phyloP scores from a whole-genome alignment of 2,113 vertebrate species.

The Vimba vimba region DNA sequence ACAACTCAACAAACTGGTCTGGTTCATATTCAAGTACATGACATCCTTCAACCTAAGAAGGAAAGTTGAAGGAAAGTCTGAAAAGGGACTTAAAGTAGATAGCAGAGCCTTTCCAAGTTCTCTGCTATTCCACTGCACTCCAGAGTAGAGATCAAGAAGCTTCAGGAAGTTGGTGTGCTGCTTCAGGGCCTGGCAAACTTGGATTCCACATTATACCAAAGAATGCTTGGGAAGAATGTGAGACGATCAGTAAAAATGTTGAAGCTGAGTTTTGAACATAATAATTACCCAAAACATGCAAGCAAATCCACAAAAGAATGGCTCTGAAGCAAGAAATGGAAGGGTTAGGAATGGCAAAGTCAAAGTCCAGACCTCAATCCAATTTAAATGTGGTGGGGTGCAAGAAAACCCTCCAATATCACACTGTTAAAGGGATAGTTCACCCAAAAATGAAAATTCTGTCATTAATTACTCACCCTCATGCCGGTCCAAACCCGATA shows the following conservation, averaged over 20 bases:
- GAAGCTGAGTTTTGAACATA: not conserved
- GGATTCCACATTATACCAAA: not conserved
- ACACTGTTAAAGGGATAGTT: not conserved
- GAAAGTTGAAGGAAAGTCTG: not conserved
- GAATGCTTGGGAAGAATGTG: not conserved
- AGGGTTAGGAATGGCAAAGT: not conserved
- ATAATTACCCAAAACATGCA: not conserved
- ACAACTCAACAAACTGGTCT: not conserved
- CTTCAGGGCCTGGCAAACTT: not conserved
- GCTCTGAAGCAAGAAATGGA: not conserved
- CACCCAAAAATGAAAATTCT: too few species aligned
- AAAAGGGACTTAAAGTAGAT: not conserved
- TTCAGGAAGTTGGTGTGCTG: not conserved
- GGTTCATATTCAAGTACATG: not conserved
- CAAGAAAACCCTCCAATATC: not conserved
- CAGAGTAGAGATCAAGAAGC: not conserved
- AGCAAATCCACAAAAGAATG: conserved; percentile 1
- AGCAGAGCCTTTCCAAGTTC: not conserved
- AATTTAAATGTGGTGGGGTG: too few species aligned
- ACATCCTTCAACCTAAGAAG: not conserved
- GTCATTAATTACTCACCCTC: too few species aligned
- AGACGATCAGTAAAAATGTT: not conserved
- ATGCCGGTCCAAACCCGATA: too few species aligned
- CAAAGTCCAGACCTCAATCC: not conserved
- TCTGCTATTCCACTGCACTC: not conserved